Conservation (phyloP, 2,888 invertebrate species). For the Tetheella fluctuosa region DNA sequence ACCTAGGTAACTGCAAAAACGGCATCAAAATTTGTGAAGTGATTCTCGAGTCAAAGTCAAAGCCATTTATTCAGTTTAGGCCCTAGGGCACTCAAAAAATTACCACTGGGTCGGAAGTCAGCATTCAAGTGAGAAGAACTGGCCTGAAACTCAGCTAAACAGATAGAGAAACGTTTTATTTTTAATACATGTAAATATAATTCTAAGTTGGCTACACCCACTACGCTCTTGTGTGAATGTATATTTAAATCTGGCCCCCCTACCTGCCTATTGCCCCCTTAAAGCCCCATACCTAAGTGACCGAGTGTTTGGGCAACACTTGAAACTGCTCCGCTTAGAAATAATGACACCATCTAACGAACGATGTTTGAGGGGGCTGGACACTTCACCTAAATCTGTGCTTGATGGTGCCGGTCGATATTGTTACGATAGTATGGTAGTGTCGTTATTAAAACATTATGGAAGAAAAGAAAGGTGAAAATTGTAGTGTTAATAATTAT, state of each 20-base stretch:
- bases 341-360: constrained; percentile 53
- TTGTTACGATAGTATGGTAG: background rate
- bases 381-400: background rate
- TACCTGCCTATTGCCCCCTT: constrained; percentile 16
- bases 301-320: constrained; percentile 45
- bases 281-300: constrained; percentile 23
- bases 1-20: no score
- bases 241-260: background rate
- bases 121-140: no score
- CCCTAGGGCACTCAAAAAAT: no score
- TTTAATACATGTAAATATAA: background rate
- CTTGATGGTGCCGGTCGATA: background rate
- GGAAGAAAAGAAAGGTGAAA: no score
- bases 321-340: constrained; percentile 31
- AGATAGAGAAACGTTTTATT: background rate
- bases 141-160: no score
- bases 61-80: no score
- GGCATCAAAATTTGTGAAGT: no score
- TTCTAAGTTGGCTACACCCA: no score
- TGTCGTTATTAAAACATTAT: background rate
- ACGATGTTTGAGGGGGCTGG: constrained; percentile 41
- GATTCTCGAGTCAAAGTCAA: no score
- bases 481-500: no score
- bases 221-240: background rate
- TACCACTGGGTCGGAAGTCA: no score